phyloP scores from a whole-genome alignment of 2,888 invertebrate species.

The Euspilapteryx auroguttella region DNA sequence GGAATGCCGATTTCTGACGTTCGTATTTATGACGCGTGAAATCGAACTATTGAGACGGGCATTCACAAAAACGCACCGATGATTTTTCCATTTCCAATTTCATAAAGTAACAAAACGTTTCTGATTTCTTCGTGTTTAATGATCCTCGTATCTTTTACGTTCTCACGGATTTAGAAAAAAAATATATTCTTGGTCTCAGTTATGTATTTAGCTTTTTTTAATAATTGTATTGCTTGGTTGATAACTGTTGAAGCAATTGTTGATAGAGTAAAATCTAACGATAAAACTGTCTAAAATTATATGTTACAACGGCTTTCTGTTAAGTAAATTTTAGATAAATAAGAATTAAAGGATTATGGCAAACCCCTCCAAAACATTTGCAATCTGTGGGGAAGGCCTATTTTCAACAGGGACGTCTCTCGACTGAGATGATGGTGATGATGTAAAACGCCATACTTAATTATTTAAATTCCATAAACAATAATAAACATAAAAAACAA shows the following conservation, averaged over 20 bases:
- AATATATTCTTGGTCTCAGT: not conserved
- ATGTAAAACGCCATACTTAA: no score
- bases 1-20: slow-evolving; percentile 29
- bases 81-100: slow-evolving; percentile 44
- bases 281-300: no score
- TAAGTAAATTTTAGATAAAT: not conserved
- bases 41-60: slow-evolving; percentile 45
- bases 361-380: no score
- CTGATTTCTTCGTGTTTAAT: slow-evolving; percentile 31
- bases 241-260: no score
- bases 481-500: no score
- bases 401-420: no score
- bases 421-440: no score
- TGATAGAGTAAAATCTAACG: no score
- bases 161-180: slow-evolving; percentile 20
- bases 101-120: slow-evolving; percentile 33
- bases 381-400: no score
- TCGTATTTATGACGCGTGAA: slow-evolving; percentile 55
- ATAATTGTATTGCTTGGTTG: no score
- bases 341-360: no score
- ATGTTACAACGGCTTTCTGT: not conserved
- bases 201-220: not conserved
- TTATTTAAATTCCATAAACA: no score
- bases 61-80: slow-evolving; percentile 24
- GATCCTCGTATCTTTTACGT: slow-evolving; percentile 22